Base-by-base conservation (phyloP, 1,140 invertebrate species). In the Temnothorax curvispinosus region DNA sequence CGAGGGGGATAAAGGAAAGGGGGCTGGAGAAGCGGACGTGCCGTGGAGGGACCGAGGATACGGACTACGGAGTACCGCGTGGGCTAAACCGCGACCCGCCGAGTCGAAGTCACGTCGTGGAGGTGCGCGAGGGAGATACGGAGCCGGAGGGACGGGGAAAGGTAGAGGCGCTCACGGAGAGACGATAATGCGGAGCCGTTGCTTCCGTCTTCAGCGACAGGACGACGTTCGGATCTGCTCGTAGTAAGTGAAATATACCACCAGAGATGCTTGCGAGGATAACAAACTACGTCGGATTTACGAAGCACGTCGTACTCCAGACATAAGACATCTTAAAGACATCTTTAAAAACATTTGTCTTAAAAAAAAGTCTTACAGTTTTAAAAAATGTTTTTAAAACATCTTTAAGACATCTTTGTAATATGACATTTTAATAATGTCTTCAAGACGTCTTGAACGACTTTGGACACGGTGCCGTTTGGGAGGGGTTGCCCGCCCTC, bases 161-260 rank as follows among this genome's bases (percentile, higher is more conserved):
- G 18, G 27, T 7, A n/a, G 41, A 54, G 47, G 27, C 27, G 56
- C 38, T 9, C 32, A 65, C 13, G 41, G 21, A 35, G 47, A 60
- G 69, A 87, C 85, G 88, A 93, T 93, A 92, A 93, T 93, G 91
- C 89, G 87, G 88, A 90, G 87, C 86, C 89, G 88, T 81, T 93
- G 87, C 86, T 93, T 90, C 91, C 89, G 92, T 88, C 87, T 92
- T 87, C 85, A 81, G 89, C 84, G 77, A 82, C 91, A 86, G 84
- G 74, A 88, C 69, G 89, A 90, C 85, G 91, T 89, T 85, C 69
- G 80, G 89, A 89, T 92, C 88, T 85, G 84, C 88, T 89, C 87
- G 86, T 93, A 90, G 92, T 93, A 88, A 93, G 92, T 91, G 65
- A 21, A 80, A 71, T 56, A 58, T 2, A 74, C 58, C 13, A 44